Evolutionary conservation across 2,888 invertebrate species (phyloP).

Genomic region (Heliconius sara): DNA sequence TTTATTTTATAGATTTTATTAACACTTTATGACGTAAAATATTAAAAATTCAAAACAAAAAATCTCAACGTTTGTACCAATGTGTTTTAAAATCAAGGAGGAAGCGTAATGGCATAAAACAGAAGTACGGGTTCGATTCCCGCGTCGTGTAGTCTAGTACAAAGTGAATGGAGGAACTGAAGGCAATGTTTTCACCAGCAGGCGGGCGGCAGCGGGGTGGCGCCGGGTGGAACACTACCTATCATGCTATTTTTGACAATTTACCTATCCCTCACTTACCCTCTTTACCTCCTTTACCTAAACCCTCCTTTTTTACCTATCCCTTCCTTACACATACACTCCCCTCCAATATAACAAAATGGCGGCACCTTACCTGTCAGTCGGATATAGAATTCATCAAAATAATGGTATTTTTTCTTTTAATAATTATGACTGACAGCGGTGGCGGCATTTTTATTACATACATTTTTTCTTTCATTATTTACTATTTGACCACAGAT

Average conservation of each 20-base stretch:
- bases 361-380: neutral
- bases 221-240: slow-evolving; percentile 22
- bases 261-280: too few relatives aligned
- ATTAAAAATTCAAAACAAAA: too few relatives aligned
- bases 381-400: neutral
- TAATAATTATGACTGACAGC: neutral
- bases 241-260: slow-evolving; percentile 26
- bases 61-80: too few relatives aligned
- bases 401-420: neutral
- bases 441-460: slow-evolving; percentile 6
- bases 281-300: neutral
- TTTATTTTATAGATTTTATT: too few relatives aligned
- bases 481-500: slow-evolving; percentile 8
- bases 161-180: slow-evolving; percentile 23
- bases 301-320: neutral
- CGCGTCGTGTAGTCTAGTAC: neutral
- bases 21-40: too few relatives aligned
- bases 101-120: too few relatives aligned
- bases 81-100: too few relatives aligned
- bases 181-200: slow-evolving; percentile 36
- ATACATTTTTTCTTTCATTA: neutral
- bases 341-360: neutral
- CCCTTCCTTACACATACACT: too few relatives aligned
- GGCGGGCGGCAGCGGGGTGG: slow-evolving; percentile 25
- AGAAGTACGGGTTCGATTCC: neutral